Evolutionary conservation across 1,140 invertebrate species (phyloP).

Genomic region (Drosophila lowei): DNA sequence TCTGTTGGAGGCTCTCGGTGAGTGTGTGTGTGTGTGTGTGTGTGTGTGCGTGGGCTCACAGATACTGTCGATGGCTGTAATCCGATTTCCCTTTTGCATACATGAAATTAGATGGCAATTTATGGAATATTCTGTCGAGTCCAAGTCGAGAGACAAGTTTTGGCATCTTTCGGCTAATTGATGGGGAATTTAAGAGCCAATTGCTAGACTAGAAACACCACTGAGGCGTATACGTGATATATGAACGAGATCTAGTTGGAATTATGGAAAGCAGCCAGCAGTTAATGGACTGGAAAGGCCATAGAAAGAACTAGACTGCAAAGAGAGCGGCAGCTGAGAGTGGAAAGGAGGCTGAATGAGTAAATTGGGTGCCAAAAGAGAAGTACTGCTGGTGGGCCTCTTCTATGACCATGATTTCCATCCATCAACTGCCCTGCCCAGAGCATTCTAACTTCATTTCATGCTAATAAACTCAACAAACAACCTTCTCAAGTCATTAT

Average conservation of each 20-base stretch:
- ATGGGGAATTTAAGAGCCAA: conserved; percentile 21
- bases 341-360: too few species aligned
- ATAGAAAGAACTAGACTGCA: too few species aligned
- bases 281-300: too few species aligned
- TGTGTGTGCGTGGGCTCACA: conserved; percentile 20
- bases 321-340: neutral
- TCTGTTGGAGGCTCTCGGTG: neutral
- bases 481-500: conserved; percentile 23
- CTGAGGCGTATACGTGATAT: conserved; percentile 42
- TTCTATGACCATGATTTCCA: too few species aligned
- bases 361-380: too few species aligned
- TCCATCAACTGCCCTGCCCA: conserved; percentile 2
- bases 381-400: too few species aligned
- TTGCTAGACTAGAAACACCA: conserved; percentile 10
- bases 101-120: conserved; percentile 62
- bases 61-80: conserved; percentile 25
- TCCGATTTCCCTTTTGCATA: conserved; percentile 60
- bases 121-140: conserved; percentile 14
- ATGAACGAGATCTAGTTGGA: neutral
- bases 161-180: conserved; percentile 52
- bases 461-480: conserved; percentile 50
- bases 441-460: conserved; percentile 3
- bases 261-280: too few species aligned
- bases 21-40: neutral
- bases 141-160: conserved; percentile 8